These are phyloP conservation scores for Helarctos malayanus DNA, from an alignment of 2,797 vertebrate genomes.

Conservation along the genomic window DNA sequence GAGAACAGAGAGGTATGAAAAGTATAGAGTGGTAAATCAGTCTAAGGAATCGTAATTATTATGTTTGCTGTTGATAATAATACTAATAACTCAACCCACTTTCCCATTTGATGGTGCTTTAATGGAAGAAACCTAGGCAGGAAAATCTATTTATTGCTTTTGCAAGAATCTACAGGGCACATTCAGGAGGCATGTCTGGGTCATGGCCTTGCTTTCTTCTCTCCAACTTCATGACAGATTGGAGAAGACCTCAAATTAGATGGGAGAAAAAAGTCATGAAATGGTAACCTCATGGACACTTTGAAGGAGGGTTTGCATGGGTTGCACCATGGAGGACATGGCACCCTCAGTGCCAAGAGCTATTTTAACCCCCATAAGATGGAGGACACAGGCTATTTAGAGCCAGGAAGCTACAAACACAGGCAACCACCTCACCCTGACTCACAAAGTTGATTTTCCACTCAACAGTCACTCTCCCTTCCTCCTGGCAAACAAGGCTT, in stretches of 20 bases:
- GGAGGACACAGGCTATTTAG: not conserved
- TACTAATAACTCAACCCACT: not conserved
- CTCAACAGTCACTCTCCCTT: not conserved
- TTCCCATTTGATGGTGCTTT: not conserved
- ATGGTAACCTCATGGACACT: not conserved
- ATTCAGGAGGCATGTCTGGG: not conserved
- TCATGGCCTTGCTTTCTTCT: not conserved
- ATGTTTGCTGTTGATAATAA: not conserved
- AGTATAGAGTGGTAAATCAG: not conserved
- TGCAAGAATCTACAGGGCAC: not conserved
- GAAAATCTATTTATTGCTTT: not conserved
- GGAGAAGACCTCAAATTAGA: not conserved
- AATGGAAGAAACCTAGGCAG: not conserved
- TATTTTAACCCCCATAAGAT: not conserved
- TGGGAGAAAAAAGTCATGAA: not conserved
- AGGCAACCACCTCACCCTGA: constrained; percentile 27
- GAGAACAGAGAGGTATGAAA: not conserved
- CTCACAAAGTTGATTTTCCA: constrained; percentile 42
- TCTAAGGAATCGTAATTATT: not conserved
- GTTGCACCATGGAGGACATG: not conserved
- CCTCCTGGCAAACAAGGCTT: not conserved
- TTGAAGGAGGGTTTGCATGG: not conserved
- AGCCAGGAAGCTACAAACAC: not conserved
- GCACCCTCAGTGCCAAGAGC: not conserved
- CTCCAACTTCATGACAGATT: not conserved